Percentiles rank a stretch among this genome's conserved stretches.
These are phyloP conservation scores for Ditula angustiorana DNA, from an alignment of 2,888 invertebrate species.

Conservation along the genomic window DNA sequence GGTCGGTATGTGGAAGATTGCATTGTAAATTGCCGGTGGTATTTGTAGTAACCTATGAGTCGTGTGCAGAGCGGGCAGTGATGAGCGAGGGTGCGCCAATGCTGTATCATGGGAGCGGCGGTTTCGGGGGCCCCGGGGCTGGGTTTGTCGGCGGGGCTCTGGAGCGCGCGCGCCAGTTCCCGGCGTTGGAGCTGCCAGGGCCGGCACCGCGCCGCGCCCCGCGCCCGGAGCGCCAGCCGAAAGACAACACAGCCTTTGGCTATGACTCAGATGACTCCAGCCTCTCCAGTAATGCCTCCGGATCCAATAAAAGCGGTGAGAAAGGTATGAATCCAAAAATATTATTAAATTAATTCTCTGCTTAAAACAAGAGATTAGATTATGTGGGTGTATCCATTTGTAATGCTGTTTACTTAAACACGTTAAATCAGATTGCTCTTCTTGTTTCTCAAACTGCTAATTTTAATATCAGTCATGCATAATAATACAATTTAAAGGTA, in stretches of 20 bases:
- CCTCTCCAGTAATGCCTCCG: constrained; percentile 80
- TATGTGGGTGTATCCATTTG: neutral
- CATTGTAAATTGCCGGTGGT: constrained; percentile 43
- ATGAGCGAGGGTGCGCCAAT: constrained; percentile 78
- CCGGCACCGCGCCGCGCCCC: constrained; percentile 58
- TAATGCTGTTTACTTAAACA: neutral
- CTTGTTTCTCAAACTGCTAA: neutral
- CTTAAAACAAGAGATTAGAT: no score
- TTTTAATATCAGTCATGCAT: neutral
- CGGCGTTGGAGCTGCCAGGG: constrained; percentile 62
- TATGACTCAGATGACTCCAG: constrained; percentile 82
- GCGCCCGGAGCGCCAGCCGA: constrained; percentile 60
- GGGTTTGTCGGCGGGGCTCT: constrained; percentile 63
- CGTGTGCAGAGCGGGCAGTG: constrained; percentile 43
- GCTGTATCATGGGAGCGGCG: constrained; percentile 72
- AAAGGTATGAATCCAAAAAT: constrained; percentile 60
- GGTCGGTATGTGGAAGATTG: constrained; percentile 62
- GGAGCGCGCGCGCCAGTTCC: constrained; percentile 69
- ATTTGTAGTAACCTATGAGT: constrained; percentile 40
- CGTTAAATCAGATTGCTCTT: neutral
- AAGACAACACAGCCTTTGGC: constrained; percentile 71
- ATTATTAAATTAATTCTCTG: neutral
- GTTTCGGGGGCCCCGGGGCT: constrained; percentile 65
- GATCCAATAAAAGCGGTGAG: constrained; percentile 76
- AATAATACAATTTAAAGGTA: neutral